Percentiles rank a stretch among this genome's conserved stretches.
phyloP scores from a whole-genome alignment of 2,888 invertebrate species.

The Seira sanloemensis region DNA sequence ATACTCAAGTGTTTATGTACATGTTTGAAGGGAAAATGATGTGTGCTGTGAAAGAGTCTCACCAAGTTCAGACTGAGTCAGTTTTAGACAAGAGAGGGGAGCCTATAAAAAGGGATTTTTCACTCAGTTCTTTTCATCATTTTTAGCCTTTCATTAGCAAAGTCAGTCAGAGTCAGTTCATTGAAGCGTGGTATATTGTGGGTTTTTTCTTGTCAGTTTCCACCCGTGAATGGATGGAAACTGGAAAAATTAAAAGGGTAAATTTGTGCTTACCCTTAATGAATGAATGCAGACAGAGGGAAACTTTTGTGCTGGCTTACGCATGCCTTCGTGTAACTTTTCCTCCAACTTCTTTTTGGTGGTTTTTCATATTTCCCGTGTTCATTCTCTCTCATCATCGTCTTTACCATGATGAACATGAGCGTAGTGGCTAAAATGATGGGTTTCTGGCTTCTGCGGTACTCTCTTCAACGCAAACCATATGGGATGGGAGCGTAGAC shows the following conservation, averaged over 20 bases:
- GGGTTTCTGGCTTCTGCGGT: background rate
- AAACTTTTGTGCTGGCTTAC: background rate
- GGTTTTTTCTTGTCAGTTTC: constrained; percentile 20
- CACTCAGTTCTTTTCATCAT: background rate
- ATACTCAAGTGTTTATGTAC: background rate
- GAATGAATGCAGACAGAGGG: constrained; percentile 20
- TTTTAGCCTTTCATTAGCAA: constrained; percentile 36
- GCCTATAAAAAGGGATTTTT: background rate
- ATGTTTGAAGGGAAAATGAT: background rate
- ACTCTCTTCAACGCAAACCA: background rate
- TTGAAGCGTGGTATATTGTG: constrained; percentile 34
- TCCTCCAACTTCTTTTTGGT: background rate
- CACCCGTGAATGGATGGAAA: background rate
- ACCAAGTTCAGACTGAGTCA: background rate
- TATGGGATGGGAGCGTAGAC: background rate
- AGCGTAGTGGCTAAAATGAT: background rate
- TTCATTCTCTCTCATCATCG: background rate
- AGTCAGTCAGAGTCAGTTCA: constrained; percentile 37
- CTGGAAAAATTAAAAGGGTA: constrained; percentile 33
- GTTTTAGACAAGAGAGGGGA: background rate
- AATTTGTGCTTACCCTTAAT: background rate
- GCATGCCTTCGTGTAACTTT: background rate
- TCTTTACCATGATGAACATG: background rate
- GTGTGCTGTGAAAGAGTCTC: background rate
- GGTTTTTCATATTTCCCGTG: constrained; percentile 6